These are phyloP conservation scores for Machimus atricapillus DNA, from an alignment of 2,888 invertebrate species.

Conservation along the genomic window DNA sequence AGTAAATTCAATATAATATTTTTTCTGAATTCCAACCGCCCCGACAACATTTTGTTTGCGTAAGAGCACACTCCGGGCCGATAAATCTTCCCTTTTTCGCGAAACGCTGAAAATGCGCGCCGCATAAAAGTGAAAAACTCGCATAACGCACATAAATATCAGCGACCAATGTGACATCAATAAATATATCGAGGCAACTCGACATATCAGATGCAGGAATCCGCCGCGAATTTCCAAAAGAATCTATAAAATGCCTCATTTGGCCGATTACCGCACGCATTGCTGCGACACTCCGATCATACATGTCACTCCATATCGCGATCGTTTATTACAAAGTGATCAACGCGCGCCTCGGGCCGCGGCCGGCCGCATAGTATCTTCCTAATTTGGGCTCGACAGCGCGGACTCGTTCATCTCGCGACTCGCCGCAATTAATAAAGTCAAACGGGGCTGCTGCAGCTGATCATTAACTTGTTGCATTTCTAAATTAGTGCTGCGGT, in stretches of 20 bases:
- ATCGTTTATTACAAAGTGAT: constrained; percentile 38
- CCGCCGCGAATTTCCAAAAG: constrained; percentile 32
- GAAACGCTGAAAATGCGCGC: no score
- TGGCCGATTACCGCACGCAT: constrained; percentile 40
- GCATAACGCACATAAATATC: constrained; percentile 8
- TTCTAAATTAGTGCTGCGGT: constrained; percentile 30
- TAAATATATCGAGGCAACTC: constrained; percentile 32
- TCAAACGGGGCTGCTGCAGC: constrained; percentile 32
- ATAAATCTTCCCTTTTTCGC: constrained; percentile 10
- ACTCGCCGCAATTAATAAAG: constrained; percentile 25
- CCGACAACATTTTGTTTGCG: background rate
- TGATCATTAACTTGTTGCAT: constrained; percentile 35
- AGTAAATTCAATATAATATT: no score
- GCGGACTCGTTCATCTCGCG: constrained; percentile 25
- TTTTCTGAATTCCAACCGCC: background rate
- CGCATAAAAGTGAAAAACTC: constrained; percentile 6
- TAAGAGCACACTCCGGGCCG: background rate
- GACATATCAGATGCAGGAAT: constrained; percentile 31
- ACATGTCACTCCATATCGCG: constrained; percentile 34
- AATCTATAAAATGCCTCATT: constrained; percentile 36
- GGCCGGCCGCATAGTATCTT: constrained; percentile 30
- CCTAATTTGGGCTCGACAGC: constrained; percentile 20
- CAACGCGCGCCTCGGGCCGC: background rate
- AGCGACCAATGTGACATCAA: constrained; percentile 18
- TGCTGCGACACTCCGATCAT: constrained; percentile 28